Evolutionary conservation across 2,113 vertebrate species (phyloP).

Genomic region (Terrapene triunguis): DNA sequence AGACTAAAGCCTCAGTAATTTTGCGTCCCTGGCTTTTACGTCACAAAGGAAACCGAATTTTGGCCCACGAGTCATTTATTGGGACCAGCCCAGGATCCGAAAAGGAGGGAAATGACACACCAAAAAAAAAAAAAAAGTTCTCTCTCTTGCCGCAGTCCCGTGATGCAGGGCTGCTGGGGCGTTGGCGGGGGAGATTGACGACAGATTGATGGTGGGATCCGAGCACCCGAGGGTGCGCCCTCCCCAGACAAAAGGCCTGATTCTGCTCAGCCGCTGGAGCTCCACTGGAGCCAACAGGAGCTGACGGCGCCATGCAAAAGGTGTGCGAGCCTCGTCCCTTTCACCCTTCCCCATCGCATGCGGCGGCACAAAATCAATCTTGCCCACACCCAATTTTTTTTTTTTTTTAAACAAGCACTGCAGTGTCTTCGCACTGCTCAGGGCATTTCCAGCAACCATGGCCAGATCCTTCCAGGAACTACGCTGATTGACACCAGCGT

Average conservation of each 20-base stretch:
- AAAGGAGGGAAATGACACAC: not conserved
- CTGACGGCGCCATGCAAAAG: not conserved
- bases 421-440: not conserved
- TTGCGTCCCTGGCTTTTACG: not conserved
- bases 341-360: not conserved
- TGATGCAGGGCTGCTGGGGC: not conserved
- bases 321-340: not conserved
- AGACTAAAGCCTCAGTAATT: not conserved
- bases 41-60: not conserved
- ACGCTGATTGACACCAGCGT: not conserved
- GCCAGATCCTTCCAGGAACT: not conserved
- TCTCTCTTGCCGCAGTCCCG: not conserved
- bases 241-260: not conserved
- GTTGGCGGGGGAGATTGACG: not conserved
- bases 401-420: not conserved
- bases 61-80: not conserved
- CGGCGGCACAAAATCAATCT: not conserved
- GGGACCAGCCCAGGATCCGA: not conserved
- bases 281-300: not conserved
- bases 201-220: not conserved
- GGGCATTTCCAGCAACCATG: not conserved
- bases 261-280: not conserved
- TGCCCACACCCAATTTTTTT: not conserved
- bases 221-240: not conserved
- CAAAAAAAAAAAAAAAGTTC: not conserved